phyloP scores from a whole-genome alignment of 2,797 vertebrate genomes.

The Poeciliopsis paucimaculata region DNA sequence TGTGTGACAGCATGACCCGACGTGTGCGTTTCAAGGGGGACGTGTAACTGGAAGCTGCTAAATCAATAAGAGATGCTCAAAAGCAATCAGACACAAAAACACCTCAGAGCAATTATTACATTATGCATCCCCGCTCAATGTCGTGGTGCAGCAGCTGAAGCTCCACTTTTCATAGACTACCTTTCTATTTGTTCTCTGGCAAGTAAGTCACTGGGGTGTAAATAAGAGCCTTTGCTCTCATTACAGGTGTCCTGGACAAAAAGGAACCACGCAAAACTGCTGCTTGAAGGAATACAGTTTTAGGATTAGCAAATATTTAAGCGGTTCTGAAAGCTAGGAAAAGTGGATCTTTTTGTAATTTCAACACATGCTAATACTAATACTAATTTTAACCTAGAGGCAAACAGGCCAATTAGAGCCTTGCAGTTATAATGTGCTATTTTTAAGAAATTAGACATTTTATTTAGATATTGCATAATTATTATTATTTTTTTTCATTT shows the following conservation, averaged over 20 bases:
- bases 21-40: conserved; percentile 36
- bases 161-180: conserved; percentile 39
- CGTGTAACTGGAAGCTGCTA: conserved; percentile 40
- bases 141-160: conserved; percentile 37
- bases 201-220: conserved; percentile 1
- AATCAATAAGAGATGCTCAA: conserved; percentile 62
- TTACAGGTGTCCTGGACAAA: background rate
- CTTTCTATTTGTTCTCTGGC: conserved; percentile 13
- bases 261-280: background rate
- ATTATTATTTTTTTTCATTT: background rate
- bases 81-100: conserved; percentile 47
- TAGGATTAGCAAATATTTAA: background rate
- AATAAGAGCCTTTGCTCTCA: conserved; percentile 14
- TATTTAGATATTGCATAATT: background rate
- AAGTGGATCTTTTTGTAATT: background rate
- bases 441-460: background rate
- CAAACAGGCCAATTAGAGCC: background rate
- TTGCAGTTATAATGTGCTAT: background rate
- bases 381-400: background rate
- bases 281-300: conserved; percentile 7
- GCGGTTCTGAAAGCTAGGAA: background rate
- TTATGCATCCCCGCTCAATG: conserved; percentile 40
- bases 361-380: background rate
- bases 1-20: conserved; percentile 26
- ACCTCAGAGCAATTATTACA: conserved; percentile 35